Conservation (phyloP, 1,140 invertebrate species). For the Limonius californicus region DNA sequence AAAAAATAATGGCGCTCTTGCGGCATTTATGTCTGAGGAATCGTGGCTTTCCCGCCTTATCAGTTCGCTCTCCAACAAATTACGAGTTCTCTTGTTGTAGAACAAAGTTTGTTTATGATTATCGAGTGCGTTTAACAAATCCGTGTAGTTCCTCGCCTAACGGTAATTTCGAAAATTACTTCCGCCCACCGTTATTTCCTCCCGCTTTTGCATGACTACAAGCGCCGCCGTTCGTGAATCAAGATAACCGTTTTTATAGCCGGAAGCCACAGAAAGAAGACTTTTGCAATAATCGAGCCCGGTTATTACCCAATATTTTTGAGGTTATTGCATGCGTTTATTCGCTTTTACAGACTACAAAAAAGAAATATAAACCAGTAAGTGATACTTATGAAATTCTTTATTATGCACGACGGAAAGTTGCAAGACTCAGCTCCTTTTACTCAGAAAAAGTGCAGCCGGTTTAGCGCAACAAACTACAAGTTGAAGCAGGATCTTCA, state of each 20-base stretch:
- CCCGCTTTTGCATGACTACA: conserved; percentile 26
- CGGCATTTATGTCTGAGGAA: no score
- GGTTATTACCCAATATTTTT: conserved; percentile 12
- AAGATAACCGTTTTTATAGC: conserved; percentile 15
- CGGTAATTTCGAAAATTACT: conserved; percentile 4
- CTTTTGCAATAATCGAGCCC: conserved; percentile 10
- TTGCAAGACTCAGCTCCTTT: no score
- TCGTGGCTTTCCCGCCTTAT: background rate
- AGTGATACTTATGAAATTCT: background rate
- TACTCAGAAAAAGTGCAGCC: no score
- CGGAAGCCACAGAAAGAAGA: conserved; percentile 9
- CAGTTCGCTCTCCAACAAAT: background rate
- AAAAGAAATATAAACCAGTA: background rate
- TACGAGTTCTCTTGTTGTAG: background rate
- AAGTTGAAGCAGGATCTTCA: no score
- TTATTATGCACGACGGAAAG: background rate
- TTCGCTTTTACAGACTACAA: background rate
- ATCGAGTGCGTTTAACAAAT: background rate
- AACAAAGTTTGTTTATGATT: background rate
- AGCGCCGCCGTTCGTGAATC: conserved; percentile 28
- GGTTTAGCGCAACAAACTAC: no score
- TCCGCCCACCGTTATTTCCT: conserved; percentile 23
- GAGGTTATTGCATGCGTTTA: conserved; percentile 5
- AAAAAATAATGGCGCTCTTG: background rate
- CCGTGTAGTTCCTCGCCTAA: background rate